Base-by-base conservation (phyloP, 2,113 vertebrate genomes). In the Peromyscus maniculatus region DNA sequence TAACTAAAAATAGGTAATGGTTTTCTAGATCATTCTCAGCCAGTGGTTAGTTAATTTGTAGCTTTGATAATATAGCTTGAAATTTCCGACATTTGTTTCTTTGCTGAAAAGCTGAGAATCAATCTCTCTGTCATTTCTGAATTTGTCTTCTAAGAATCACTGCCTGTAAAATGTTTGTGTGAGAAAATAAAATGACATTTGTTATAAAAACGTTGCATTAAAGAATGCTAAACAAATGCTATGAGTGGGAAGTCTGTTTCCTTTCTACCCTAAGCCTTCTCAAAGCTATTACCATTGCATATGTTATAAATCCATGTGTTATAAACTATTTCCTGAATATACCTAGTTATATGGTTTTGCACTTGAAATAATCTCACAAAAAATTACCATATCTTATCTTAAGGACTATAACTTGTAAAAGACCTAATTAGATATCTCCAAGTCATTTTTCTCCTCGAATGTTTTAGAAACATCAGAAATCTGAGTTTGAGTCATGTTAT, bases 41-140 rank as follows among this genome's bases (percentile, higher is more conserved):
- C 28, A 24, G 26, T 11, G 4, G 6, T 39, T 89, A 46, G 15
- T 84, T 86, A 22, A 22, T 75, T 39, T 72, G 28, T 49, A 77
- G 86, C 5, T 4, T 13, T 67, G 7, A 15, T 94, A 28, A 71
- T 33, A 24, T 43, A 87, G 49, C 11, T n/a, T 52, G 28, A 39
- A 71, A 33, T 46, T 94, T 19, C 16, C 26, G 33, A 62, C 22
- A 49, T 89, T 52, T 11, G 26, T 67, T 72, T 86, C 13, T n/a
- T 89, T 26, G 43, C 52, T 28, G 5, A 69, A 49, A 96, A 95
- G 24, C 26, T 5, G 26, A 92, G 21, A 77, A 52, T 75, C 71
- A 82, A 9, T 72, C 66, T 17, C 13, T 59, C 49, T 95, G 78
- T 77, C 77, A n/a, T 83, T 95, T 95, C 13, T 71, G 49, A 80